These are phyloP conservation scores for Plagiodera versicolora DNA, from an alignment of 2,888 invertebrate species.

Conservation along the genomic window DNA sequence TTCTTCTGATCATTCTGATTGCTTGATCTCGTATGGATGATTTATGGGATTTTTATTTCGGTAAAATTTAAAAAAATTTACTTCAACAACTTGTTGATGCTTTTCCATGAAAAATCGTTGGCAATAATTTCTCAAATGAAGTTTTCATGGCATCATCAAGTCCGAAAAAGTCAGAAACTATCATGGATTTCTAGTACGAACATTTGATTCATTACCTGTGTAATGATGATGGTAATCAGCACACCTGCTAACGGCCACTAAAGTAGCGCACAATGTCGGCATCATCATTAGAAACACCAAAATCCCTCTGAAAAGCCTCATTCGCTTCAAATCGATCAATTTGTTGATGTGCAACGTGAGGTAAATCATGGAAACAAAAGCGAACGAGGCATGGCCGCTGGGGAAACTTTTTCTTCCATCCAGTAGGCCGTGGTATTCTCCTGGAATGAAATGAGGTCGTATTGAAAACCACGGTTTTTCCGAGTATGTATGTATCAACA, in stretches of 20 bases:
- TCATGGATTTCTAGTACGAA: no score
- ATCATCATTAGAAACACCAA: constrained; percentile 62
- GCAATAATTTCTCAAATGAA: no score
- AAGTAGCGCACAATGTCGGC: constrained; percentile 66
- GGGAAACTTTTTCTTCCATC: constrained; percentile 89
- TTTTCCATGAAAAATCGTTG: no score
- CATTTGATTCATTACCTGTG: constrained; percentile 82
- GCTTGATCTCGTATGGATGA: no score
- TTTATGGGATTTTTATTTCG: no score
- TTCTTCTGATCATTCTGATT: no score
- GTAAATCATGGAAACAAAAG: constrained; percentile 77
- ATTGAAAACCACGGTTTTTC: no score
- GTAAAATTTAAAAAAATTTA: no score
- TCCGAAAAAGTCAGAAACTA: no score
- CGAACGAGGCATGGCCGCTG: constrained; percentile 85
- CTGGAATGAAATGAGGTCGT: no score
- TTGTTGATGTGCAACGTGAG: constrained; percentile 72
- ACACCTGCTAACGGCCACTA: constrained; percentile 76
- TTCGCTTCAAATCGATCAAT: constrained; percentile 65
- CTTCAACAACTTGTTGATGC: no score
- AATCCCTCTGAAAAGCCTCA: constrained; percentile 66
- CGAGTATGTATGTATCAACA: constrained; percentile 82
- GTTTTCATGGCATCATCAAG: no score
- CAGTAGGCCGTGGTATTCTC: constrained; percentile 63
- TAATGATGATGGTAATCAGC: constrained; percentile 92